Percentiles rank a stretch among this genome's conserved stretches.
phyloP scores from a whole-genome alignment of 2,113 vertebrate species.

The Nesoenas mayeri region DNA sequence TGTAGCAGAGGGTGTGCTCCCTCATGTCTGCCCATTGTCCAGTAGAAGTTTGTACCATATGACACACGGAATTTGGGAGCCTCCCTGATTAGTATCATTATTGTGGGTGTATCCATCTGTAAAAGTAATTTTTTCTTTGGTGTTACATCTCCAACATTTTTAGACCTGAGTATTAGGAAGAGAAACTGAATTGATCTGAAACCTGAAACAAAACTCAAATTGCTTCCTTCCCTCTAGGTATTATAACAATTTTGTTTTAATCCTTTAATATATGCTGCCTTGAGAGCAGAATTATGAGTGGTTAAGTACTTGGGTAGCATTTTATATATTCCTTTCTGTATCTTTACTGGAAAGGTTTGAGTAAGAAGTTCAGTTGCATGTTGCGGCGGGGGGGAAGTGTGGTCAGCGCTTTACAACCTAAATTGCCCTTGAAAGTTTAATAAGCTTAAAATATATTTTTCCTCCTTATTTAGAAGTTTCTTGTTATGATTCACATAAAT shows the following conservation, averaged over 20 bases:
- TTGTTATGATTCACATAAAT: background rate
- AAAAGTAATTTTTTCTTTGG: background rate
- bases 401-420: background rate
- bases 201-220: constrained; percentile 3
- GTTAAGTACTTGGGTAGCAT: background rate
- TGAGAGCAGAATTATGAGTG: background rate
- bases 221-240: background rate
- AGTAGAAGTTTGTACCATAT: background rate
- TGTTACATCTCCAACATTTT: background rate
- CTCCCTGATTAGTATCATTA: background rate
- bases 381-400: background rate
- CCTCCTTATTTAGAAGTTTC: background rate
- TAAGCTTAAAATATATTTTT: background rate
- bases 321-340: background rate
- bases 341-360: background rate
- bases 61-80: background rate
- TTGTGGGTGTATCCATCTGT: background rate
- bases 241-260: background rate
- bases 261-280: background rate
- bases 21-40: background rate
- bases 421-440: background rate
- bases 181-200: background rate
- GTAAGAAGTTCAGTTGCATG: background rate
- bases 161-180: background rate
- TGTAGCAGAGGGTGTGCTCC: background rate